Percentiles rank a stretch among this genome's conserved stretches.
phyloP scores from a whole-genome alignment of 2,113 vertebrate genomes.

The Pholis gunnellus region DNA sequence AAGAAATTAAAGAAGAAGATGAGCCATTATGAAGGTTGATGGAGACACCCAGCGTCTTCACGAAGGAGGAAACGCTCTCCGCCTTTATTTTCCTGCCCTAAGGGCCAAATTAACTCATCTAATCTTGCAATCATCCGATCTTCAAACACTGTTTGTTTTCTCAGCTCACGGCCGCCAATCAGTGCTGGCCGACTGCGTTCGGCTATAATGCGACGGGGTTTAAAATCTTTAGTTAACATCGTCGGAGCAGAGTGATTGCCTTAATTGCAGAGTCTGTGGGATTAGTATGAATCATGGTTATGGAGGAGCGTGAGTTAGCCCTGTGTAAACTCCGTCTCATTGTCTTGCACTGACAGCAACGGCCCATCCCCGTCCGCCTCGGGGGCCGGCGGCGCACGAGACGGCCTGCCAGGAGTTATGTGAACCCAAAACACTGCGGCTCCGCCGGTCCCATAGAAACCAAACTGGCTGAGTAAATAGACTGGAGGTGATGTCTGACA shows the following conservation, averaged over 20 bases:
- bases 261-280: conserved; percentile 65
- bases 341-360: conserved; percentile 67
- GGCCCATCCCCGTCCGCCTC: conserved; percentile 75
- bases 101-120: conserved; percentile 57
- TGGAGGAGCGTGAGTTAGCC: conserved; percentile 41
- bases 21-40: conserved; percentile 23
- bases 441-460: conserved; percentile 72
- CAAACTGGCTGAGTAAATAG: conserved; percentile 73
- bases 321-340: conserved; percentile 45
- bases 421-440: conserved; percentile 69
- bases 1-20: background rate
- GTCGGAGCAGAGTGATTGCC: conserved; percentile 53
- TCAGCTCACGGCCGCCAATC: conserved; percentile 63
- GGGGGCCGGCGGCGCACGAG: conserved; percentile 42
- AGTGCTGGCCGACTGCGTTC: conserved; percentile 37
- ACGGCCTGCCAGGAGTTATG: conserved; percentile 66
- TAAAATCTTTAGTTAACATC: conserved; percentile 53
- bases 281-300: conserved; percentile 64
- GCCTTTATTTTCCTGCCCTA: conserved; percentile 40
- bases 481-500: conserved; percentile 76
- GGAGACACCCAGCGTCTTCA: conserved; percentile 28
- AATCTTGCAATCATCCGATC: conserved; percentile 67
- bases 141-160: conserved; percentile 72
- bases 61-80: conserved; percentile 41
- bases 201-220: conserved; percentile 47